Percentiles rank a stretch among this genome's conserved stretches.
These are phyloP conservation scores for Pocillopora damicornis DNA, from an alignment of 64 coral and sea anemone species.

Conservation along the genomic window DNA sequence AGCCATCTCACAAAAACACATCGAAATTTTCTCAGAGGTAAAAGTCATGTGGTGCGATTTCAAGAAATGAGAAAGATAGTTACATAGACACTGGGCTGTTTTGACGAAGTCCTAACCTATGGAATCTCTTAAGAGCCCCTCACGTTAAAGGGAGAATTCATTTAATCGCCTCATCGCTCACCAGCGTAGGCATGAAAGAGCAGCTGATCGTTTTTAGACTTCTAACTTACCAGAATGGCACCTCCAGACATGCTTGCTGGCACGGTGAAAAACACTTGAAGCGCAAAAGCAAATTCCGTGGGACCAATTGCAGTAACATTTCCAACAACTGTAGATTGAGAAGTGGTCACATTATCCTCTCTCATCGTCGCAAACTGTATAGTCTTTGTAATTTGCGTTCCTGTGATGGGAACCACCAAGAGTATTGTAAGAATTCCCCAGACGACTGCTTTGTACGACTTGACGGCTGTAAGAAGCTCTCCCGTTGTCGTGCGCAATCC, in stretches of 20 bases:
- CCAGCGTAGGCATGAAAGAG: too few relatives aligned
- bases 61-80: too few relatives aligned
- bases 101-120: too few relatives aligned
- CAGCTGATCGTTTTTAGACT: too few relatives aligned
- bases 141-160: too few relatives aligned
- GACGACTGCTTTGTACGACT: constrained; percentile 70
- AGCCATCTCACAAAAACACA: too few relatives aligned
- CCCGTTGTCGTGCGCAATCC: constrained; percentile 74
- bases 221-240: constrained; percentile 69
- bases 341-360: constrained; percentile 66
- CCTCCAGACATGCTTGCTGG: constrained; percentile 77
- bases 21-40: too few relatives aligned
- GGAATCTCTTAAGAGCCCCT: too few relatives aligned
- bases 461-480: constrained; percentile 41
- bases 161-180: too few relatives aligned
- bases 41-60: too few relatives aligned
- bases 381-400: constrained; percentile 90
- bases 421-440: constrained; percentile 81
- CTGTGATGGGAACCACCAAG: constrained; percentile 54
- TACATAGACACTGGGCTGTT: too few relatives aligned
- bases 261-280: constrained; percentile 76
- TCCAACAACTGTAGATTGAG: constrained; percentile 45
- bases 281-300: constrained; percentile 83
- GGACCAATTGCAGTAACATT: constrained; percentile 91
- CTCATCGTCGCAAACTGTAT: constrained; percentile 80